A percentile compares a stretch with the other conserved stretches of the same genome.
Evolutionary conservation across 2,113 vertebrate genomes (phyloP).

Genomic region (Bujurquina vittata): DNA sequence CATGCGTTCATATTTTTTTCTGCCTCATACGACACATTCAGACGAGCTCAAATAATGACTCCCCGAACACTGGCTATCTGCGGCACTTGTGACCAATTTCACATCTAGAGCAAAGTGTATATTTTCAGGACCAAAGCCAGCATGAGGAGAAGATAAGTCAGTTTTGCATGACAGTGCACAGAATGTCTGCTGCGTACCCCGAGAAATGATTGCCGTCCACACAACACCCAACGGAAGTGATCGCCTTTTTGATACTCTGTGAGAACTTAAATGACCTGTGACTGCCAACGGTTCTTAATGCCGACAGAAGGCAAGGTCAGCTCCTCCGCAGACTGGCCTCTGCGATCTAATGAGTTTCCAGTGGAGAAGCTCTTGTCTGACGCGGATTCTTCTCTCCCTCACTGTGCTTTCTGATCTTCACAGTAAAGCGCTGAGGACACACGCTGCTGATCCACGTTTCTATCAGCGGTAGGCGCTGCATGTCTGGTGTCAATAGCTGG

Average conservation of each 20-base stretch:
- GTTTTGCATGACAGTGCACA: neutral
- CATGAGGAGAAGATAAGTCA: neutral
- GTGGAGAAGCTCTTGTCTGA: slow-evolving; percentile 47
- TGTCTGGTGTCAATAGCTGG: neutral
- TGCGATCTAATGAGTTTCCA: slow-evolving; percentile 64
- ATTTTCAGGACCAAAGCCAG: slow-evolving; percentile 6
- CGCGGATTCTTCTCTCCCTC: slow-evolving; percentile 33
- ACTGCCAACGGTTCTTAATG: slow-evolving; percentile 2
- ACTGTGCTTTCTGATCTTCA: slow-evolving; percentile 45
- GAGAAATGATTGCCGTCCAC: neutral
- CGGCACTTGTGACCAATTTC: slow-evolving; percentile 10
- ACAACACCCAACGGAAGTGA: slow-evolving; percentile 13
- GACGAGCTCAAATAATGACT: slow-evolving; percentile 25
- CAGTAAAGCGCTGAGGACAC: slow-evolving; percentile 24
- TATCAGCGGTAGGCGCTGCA: neutral
- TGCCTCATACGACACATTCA: slow-evolving; percentile 6
- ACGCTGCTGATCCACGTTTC: slow-evolving; percentile 3
- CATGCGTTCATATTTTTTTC: slow-evolving; percentile 13
- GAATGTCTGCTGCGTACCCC: neutral
- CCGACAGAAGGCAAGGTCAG: slow-evolving; percentile 34
- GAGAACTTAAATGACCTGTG: slow-evolving; percentile 35
- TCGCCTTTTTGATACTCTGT: slow-evolving; percentile 13
- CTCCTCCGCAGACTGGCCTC: slow-evolving; percentile 34
- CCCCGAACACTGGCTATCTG: neutral
- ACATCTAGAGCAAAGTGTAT: slow-evolving; percentile 1